phyloP scores from a whole-genome alignment of 37 sponge, comb jelly and placozoan species.

The Oopsacas minuta region DNA sequence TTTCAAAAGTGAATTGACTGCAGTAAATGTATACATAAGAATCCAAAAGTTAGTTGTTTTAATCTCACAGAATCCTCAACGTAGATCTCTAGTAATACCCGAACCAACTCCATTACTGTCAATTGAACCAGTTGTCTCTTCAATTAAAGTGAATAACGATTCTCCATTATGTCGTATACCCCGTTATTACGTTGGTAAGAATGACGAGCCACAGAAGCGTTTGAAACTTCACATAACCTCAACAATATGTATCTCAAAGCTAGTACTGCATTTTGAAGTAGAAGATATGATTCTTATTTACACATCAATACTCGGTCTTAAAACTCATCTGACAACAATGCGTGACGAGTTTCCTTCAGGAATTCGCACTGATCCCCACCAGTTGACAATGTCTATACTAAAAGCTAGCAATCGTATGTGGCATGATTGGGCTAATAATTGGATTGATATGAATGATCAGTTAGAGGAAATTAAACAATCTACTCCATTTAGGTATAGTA shows the following conservation, averaged over 20 bases:
- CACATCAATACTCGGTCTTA: not conserved
- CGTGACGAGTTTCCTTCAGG: not conserved
- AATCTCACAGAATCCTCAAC: not conserved
- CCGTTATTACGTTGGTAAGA: not conserved
- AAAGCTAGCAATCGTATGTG: not conserved
- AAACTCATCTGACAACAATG: not conserved
- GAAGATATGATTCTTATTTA: not conserved
- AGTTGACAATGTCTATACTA: not conserved
- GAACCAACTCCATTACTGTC: not conserved
- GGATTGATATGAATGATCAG: not conserved
- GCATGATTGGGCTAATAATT: not conserved
- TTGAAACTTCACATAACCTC: not conserved
- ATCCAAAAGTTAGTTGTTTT: not conserved
- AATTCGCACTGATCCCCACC: not conserved
- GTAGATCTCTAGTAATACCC: not conserved
- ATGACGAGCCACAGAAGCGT: not conserved
- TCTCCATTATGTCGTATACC: constrained; percentile 10
- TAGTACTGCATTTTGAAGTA: not conserved
- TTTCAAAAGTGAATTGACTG: not conserved
- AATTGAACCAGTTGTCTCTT: not conserved
- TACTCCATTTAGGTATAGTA: not conserved
- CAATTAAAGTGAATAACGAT: not conserved
- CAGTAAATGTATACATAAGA: not conserved
- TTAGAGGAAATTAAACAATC: not conserved
- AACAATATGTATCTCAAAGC: not conserved